phyloP scores from a whole-genome alignment of 2,888 invertebrate species.

The Priocnemis perturbator region DNA sequence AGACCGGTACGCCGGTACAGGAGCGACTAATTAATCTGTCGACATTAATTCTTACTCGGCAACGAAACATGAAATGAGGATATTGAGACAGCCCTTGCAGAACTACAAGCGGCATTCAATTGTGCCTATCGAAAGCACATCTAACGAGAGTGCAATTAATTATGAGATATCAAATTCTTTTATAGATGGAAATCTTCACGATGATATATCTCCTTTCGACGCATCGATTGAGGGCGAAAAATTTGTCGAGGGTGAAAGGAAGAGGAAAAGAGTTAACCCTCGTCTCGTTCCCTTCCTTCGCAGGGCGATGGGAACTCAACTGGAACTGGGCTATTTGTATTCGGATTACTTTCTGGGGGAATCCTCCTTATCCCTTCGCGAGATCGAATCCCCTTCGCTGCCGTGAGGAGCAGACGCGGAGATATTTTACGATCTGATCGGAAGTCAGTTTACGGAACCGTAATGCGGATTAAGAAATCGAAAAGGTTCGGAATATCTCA shows the following conservation, averaged over 20 bases:
- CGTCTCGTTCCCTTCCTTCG: conserved; percentile 16
- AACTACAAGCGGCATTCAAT: too few relatives aligned
- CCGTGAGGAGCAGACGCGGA: neutral
- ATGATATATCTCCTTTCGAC: too few relatives aligned
- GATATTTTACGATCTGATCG: conserved; percentile 10
- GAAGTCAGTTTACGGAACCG: conserved; percentile 1
- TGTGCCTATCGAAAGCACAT: too few relatives aligned
- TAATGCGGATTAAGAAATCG: conserved; percentile 15
- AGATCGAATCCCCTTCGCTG: too few relatives aligned
- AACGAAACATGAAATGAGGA: neutral
- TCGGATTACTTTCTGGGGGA: conserved; percentile 21
- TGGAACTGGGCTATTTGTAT: conserved; percentile 28
- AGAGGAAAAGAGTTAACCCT: conserved; percentile 13
- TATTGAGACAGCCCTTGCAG: neutral
- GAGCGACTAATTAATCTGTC: too few relatives aligned
- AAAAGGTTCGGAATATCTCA: neutral
- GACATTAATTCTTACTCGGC: too few relatives aligned
- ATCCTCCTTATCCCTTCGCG: conserved; percentile 5
- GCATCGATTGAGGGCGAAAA: too few relatives aligned
- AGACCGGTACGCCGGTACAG: too few relatives aligned
- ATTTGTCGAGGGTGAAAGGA: conserved; percentile 8
- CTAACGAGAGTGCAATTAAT: too few relatives aligned
- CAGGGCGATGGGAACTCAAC: conserved; percentile 16
- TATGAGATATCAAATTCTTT: too few relatives aligned
- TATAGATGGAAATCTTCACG: too few relatives aligned